phyloP scores from a whole-genome alignment of 64 coral and sea anemone species.

The Stichodactyla helianthus region DNA sequence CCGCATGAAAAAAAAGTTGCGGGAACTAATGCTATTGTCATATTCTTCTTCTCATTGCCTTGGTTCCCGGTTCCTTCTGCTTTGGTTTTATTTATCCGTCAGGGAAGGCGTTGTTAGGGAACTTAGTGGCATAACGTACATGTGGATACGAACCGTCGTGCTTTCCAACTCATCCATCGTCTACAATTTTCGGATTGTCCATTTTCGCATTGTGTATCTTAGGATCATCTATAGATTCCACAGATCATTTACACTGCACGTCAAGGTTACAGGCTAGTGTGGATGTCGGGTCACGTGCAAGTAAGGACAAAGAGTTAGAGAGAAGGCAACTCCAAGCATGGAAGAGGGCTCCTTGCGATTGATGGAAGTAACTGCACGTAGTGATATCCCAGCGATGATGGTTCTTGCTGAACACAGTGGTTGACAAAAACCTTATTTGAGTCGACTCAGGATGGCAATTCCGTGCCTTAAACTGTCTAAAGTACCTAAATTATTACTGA shows the following conservation, averaged over 20 bases:
- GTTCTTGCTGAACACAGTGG: too few species aligned
- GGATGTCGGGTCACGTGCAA: too few species aligned
- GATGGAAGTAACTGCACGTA: too few species aligned
- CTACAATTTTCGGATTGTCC: slow-evolving; percentile 18
- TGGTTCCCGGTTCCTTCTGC: slow-evolving; percentile 35
- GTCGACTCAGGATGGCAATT: too few species aligned
- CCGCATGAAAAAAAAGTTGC: slow-evolving; percentile 4
- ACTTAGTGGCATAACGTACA: slow-evolving; percentile 15
- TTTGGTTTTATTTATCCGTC: slow-evolving; percentile 5
- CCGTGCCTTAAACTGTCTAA: too few species aligned
- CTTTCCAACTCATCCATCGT: slow-evolving; percentile 39
- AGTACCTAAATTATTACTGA: too few species aligned
- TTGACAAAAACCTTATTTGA: too few species aligned
- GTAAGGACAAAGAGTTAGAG: too few species aligned
- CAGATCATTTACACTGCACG: neutral
- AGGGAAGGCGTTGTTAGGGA: slow-evolving; percentile 5
- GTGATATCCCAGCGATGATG: too few species aligned
- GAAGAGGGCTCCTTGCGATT: too few species aligned
- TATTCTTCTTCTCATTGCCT: slow-evolving; percentile 11
- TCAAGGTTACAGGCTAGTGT: too few species aligned
- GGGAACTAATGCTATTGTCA: slow-evolving; percentile 20
- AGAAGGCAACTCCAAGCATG: too few species aligned
- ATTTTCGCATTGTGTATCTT: slow-evolving; percentile 16
- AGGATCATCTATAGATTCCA: neutral
- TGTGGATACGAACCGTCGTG: slow-evolving; percentile 31